Evolutionary conservation across 2,113 vertebrate species (phyloP).

Genomic region (Protobothrops flavoviridis): DNA sequence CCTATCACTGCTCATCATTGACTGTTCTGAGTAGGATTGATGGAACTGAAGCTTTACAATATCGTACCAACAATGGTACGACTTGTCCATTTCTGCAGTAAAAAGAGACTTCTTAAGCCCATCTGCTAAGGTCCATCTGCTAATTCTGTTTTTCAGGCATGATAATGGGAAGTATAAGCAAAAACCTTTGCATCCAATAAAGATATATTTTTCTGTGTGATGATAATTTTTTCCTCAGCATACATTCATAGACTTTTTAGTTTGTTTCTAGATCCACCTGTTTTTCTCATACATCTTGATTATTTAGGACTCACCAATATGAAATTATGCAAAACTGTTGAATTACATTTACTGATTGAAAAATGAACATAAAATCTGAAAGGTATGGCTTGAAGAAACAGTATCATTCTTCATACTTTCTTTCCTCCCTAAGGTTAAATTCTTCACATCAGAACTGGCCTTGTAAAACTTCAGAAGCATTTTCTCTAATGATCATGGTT

Average conservation of each 20-base stretch:
- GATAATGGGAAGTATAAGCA: neutral
- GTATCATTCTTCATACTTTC: neutral
- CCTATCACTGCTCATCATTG: neutral
- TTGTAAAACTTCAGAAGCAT: neutral
- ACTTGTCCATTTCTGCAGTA: neutral
- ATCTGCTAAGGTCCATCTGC: neutral
- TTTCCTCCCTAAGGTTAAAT: neutral
- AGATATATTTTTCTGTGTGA: too few species aligned
- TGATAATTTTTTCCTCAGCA: neutral
- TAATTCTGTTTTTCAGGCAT: neutral
- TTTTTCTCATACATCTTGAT: neutral
- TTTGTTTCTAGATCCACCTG: neutral
- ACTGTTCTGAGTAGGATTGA: neutral
- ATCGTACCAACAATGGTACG: neutral
- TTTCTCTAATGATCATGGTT: neutral
- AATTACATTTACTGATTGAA: neutral
- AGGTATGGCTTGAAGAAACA: neutral
- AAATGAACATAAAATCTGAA: neutral
- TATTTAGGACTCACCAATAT: neutral
- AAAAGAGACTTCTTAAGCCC: neutral
- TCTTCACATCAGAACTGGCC: neutral
- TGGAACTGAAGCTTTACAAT: neutral
- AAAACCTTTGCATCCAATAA: neutral
- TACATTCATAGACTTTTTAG: neutral
- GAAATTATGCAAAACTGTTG: slow-evolving; percentile 2